Conservation (phyloP, 2,888 invertebrate genomes). For the Tolmerus cingulatus region DNA sequence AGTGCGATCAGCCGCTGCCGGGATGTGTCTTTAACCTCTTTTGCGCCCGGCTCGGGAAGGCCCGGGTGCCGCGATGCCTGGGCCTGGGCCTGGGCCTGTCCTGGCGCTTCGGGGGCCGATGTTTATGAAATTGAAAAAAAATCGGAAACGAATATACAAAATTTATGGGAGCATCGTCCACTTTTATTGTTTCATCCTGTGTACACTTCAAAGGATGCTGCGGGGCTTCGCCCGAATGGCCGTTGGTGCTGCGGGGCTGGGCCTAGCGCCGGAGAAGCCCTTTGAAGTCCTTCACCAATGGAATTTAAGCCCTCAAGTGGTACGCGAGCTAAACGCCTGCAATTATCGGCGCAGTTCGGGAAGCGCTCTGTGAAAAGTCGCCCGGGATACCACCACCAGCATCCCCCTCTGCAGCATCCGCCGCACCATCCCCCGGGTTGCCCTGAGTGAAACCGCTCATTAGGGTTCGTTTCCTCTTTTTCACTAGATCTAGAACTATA, state of each 20-base stretch:
- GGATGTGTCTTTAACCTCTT: slow-evolving; percentile 6
- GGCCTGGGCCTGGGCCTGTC: background rate
- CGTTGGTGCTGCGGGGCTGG: background rate
- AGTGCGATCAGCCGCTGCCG: background rate
- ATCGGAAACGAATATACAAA: background rate
- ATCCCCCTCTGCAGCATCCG: background rate
- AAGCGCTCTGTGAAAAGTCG: background rate
- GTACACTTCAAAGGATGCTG: background rate
- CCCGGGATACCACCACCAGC: background rate
- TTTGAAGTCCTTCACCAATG: background rate
- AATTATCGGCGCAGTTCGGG: slow-evolving; percentile 13
- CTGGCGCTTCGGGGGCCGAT: background rate
- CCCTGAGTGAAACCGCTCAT: slow-evolving; percentile 20
- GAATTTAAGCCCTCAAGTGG: background rate
- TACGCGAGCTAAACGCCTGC: background rate
- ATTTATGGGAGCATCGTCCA: background rate
- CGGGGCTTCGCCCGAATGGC: background rate
- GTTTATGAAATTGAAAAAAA: slow-evolving; percentile 17
- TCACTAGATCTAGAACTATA: slow-evolving; percentile 23
- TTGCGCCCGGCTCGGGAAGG: background rate
- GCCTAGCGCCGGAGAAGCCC: background rate
- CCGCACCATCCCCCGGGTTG: background rate
- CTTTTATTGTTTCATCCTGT: background rate
- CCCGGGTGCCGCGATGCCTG: background rate
- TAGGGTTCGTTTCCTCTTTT: slow-evolving; percentile 26